Evolutionary conservation across 2,113 vertebrate species (phyloP).

Genomic region (pig (Sus scrofa)): T2T-Sscrofa CM000830.6:115060001-115060500

Average conservation of each 20-base stretch:
- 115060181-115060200: conserved; percentile 12
- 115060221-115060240: neutral
- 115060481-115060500: neutral
- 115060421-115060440: neutral
- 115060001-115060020: neutral
- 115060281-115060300: conserved; percentile 3
- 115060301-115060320: conserved; percentile 21
- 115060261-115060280: neutral
- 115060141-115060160: conserved; percentile 14
- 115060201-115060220: conserved; percentile 45
- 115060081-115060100: conserved; percentile 45
- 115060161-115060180: conserved; percentile 29
- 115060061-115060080: conserved; percentile 19
- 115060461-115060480: neutral
- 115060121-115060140: conserved; percentile 3
- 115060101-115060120: neutral
- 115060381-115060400: conserved; percentile 55
- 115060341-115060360: conserved; percentile 7
- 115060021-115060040: conserved; percentile 21
- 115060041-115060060: neutral
- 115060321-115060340: conserved; percentile 23
- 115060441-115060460: conserved; percentile 13
- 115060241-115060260: conserved; percentile 3
- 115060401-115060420: conserved; percentile 55
- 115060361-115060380: conserved; percentile 39